Evolutionary conservation across 2,888 invertebrate genomes (phyloP).

Genomic region (Chymomyza procnemis): DNA sequence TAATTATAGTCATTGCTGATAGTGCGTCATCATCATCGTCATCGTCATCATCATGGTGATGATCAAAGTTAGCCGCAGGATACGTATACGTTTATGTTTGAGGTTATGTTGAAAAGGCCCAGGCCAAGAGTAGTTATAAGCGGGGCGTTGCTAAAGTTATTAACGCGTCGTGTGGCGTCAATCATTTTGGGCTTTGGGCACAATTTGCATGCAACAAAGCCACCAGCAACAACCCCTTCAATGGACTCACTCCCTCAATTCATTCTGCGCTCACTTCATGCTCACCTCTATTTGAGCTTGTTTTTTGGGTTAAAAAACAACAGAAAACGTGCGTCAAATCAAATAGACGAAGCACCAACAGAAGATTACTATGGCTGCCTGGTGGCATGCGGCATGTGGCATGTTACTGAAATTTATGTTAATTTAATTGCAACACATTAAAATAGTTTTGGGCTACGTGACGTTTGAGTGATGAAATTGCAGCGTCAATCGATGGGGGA

Average conservation of each 20-base stretch:
- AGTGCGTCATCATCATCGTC: slow-evolving; percentile 57
- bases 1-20: slow-evolving; percentile 58
- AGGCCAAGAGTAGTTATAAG: not conserved
- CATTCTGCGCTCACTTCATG: not conserved
- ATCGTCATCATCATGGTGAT: slow-evolving; percentile 22
- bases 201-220: slow-evolving; percentile 53
- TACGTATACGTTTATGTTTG: not conserved
- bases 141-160: slow-evolving; percentile 69
- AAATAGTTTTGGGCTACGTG: slow-evolving; percentile 61
- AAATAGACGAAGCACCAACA: slow-evolving; percentile 34
- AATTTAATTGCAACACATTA: slow-evolving; percentile 73
- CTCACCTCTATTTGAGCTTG: too few species aligned
- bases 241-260: not conserved
- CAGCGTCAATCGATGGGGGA: not conserved
- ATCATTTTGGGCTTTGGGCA: slow-evolving; percentile 57
- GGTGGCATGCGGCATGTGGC: slow-evolving; percentile 22
- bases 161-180: slow-evolving; percentile 72
- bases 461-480: slow-evolving; percentile 38
- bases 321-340: slow-evolving; percentile 52
- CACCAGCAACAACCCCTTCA: slow-evolving; percentile 18
- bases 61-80: slow-evolving; percentile 58
- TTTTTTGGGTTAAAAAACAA: slow-evolving; percentile 58
- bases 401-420: slow-evolving; percentile 60
- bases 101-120: not conserved
- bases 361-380: slow-evolving; percentile 43